A percentile compares a stretch with the other conserved stretches of the same genome.
Evolutionary conservation across 2,797 vertebrate genomes (phyloP).

Genomic region (Simalia tracyae): DNA sequence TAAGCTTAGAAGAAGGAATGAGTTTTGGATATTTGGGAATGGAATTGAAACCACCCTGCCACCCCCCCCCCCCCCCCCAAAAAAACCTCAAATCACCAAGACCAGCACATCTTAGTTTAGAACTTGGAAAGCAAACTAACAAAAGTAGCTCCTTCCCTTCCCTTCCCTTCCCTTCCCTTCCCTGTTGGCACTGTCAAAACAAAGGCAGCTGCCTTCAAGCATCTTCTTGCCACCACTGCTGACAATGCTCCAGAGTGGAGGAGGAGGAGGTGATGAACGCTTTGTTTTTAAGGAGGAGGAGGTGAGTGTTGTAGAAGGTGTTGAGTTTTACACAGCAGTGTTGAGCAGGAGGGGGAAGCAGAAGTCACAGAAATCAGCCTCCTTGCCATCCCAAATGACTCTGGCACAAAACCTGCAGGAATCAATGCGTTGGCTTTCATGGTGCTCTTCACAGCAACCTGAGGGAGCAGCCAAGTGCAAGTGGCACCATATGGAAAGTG

Average conservation of each 20-base stretch:
- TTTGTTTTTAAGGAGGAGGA: constrained; percentile 67
- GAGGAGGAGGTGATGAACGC: constrained; percentile 67
- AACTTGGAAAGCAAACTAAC: neutral
- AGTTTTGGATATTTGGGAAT: neutral
- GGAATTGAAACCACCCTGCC: no score
- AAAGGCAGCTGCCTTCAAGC: constrained; percentile 60
- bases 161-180: no score
- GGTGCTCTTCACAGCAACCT: constrained; percentile 56
- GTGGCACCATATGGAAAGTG: constrained; percentile 65
- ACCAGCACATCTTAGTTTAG: neutral
- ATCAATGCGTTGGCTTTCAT: constrained; percentile 62
- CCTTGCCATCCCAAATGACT: constrained; percentile 59
- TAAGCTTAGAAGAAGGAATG: neutral
- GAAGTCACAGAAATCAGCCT: constrained; percentile 65
- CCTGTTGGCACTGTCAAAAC: constrained; percentile 66
- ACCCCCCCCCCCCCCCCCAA: neutral
- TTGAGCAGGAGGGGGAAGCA: constrained; percentile 59
- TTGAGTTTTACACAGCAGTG: constrained; percentile 67
- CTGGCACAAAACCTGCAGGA: constrained; percentile 62
- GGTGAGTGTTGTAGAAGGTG: constrained; percentile 66
- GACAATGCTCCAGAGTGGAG: constrained; percentile 62
- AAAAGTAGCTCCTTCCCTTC: neutral
- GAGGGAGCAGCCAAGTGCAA: constrained; percentile 42
- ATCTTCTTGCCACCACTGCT: constrained; percentile 59
- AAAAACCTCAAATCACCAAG: neutral